phyloP scores from a whole-genome alignment of 1,140 invertebrate genomes.

The Globodera ellingtonae region DNA sequence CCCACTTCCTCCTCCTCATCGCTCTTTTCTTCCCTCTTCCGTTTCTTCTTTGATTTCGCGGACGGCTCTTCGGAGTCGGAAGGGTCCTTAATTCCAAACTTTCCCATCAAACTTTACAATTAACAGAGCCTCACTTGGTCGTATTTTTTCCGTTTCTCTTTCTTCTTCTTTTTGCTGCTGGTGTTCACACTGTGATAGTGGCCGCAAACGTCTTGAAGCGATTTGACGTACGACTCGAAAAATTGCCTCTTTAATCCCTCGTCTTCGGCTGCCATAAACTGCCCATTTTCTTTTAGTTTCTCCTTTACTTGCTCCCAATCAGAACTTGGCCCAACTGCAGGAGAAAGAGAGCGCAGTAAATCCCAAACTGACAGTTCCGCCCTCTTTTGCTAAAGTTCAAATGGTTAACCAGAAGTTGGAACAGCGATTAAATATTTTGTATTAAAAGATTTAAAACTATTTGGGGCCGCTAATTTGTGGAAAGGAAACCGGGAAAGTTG shows the following conservation, averaged over 20 bases:
- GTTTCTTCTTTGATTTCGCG: background rate
- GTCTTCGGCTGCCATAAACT: conserved; percentile 33
- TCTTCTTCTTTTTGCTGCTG: conserved; percentile 41
- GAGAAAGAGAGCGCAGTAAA: conserved; percentile 26
- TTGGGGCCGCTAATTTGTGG: too few relatives aligned
- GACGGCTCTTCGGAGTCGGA: background rate
- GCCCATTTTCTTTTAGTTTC: conserved; percentile 45
- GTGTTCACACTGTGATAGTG: conserved; percentile 31
- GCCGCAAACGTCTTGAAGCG: conserved; percentile 33
- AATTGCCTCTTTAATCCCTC: conserved; percentile 29
- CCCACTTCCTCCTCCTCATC: background rate
- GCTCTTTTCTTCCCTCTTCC: conserved; percentile 9
- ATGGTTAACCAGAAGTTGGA: too few relatives aligned
- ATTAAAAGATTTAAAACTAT: too few relatives aligned
- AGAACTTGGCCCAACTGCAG: conserved; percentile 44
- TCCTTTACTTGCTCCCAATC: conserved; percentile 43
- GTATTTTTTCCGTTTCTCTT: conserved; percentile 24
- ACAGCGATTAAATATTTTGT: too few relatives aligned
- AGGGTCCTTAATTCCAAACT: background rate
- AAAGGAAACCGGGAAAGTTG: conserved; percentile 7
- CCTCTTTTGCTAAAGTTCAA: conserved; percentile 19
- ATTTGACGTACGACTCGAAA: conserved; percentile 36
- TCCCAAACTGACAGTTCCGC: conserved; percentile 33
- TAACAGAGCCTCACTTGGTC: background rate
- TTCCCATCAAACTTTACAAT: background rate